Percentiles rank a stretch among this genome's conserved stretches.
These are phyloP conservation scores for Drosophila pseudotakahashii DNA, from an alignment of 2,888 invertebrate species.

Conservation along the genomic window DNA sequence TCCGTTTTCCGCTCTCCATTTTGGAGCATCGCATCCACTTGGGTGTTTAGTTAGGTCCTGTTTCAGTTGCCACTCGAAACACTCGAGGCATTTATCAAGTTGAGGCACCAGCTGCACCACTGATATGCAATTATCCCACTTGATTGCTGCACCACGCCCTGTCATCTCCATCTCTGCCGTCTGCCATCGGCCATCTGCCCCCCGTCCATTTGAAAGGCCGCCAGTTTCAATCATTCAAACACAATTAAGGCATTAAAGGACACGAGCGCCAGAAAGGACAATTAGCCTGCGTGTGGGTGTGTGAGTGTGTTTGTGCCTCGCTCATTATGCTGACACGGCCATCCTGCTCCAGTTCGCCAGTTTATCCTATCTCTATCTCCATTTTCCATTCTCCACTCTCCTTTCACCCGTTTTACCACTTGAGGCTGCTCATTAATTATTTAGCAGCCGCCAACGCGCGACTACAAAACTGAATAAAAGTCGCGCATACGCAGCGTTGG, in stretches of 20 bases:
- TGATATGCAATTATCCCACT: conserved; percentile 50
- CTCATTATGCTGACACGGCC: conserved; percentile 67
- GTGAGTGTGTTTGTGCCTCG: conserved; percentile 15
- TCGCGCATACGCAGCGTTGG: conserved; percentile 66
- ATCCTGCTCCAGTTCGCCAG: conserved; percentile 9
- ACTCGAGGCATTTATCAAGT: conserved; percentile 46
- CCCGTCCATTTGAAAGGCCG: conserved; percentile 39
- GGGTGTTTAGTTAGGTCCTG: conserved; percentile 13
- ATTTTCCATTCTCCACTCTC: neutral
- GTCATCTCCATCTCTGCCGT: neutral
- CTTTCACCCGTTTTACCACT: conserved; percentile 32
- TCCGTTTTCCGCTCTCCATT: neutral
- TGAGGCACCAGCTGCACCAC: conserved; percentile 48
- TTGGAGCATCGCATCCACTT: conserved; percentile 12
- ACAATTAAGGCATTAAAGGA: conserved; percentile 68
- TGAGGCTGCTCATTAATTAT: conserved; percentile 74
- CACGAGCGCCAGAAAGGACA: conserved; percentile 40
- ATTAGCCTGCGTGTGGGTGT: conserved; percentile 30
- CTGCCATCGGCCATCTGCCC: too few species aligned
- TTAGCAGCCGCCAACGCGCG: conserved; percentile 61
- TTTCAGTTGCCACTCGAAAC: conserved; percentile 38
- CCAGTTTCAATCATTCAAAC: conserved; percentile 68
- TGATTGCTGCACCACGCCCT: conserved; percentile 29
- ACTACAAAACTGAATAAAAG: conserved; percentile 60
- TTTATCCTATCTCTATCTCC: neutral